Evolutionary conservation across 2,113 vertebrate species (phyloP).

Genomic region (Amphilophus citrinellus): DNA sequence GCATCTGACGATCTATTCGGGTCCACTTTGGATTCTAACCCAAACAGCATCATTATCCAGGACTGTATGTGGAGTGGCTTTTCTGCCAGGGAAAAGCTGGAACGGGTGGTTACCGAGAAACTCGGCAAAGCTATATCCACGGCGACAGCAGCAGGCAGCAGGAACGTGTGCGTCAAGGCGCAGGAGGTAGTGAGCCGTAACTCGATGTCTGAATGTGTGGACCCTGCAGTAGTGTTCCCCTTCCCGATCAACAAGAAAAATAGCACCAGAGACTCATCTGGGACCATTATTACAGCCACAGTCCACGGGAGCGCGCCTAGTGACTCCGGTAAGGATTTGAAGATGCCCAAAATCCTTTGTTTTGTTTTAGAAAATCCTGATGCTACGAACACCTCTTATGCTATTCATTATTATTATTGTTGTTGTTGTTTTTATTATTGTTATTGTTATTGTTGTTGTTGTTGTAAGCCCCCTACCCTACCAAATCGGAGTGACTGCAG

Average conservation of each 20-base stretch:
- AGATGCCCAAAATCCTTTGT: constrained; percentile 8
- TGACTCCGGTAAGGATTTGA: constrained; percentile 88
- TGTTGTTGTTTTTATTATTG: neutral
- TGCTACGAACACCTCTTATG: neutral
- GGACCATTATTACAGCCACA: constrained; percentile 48
- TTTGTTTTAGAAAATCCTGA: neutral
- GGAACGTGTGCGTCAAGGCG: constrained; percentile 64
- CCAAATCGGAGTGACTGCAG: constrained; percentile 55
- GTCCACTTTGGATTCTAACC: constrained; percentile 87
- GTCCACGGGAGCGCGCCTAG: constrained; percentile 82
- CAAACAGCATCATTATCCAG: constrained; percentile 94
- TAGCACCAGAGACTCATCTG: constrained; percentile 65
- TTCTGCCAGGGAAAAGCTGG: constrained; percentile 94
- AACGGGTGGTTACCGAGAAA: constrained; percentile 92
- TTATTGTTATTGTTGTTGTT: neutral
- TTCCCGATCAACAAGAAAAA: constrained; percentile 88
- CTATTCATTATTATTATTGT: neutral
- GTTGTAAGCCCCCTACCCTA: neutral
- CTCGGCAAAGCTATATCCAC: constrained; percentile 85
- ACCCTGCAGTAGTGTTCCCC: constrained; percentile 92
- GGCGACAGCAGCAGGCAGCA: constrained; percentile 47
- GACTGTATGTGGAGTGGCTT: constrained; percentile 99
- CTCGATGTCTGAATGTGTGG: constrained; percentile 89
- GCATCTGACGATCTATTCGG: constrained; percentile 86
- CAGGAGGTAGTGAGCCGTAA: constrained; percentile 79